Evolutionary conservation across 2,888 invertebrate genomes (phyloP).

Genomic region (Pecten maximus): DNA sequence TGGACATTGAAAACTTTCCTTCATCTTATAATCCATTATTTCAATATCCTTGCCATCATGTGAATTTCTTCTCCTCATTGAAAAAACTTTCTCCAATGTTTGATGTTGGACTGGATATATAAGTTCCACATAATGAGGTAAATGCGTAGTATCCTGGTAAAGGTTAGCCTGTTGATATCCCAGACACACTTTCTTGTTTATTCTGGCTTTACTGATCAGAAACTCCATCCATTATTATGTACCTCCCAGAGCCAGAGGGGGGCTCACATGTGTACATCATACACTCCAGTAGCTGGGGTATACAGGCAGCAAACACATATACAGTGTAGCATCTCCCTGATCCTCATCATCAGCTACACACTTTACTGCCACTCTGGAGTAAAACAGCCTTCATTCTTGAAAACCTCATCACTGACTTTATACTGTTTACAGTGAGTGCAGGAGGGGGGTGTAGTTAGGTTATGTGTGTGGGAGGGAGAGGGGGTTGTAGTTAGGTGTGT

Average conservation of each 20-base stretch:
- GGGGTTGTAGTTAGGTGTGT: not conserved
- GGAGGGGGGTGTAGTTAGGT: not conserved
- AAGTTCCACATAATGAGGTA: too few relatives aligned
- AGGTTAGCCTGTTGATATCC: not conserved
- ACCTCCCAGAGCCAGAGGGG: not conserved
- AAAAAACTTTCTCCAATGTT: not conserved
- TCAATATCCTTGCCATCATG: slow-evolving; percentile 8
- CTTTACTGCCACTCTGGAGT: not conserved
- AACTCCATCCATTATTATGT: not conserved
- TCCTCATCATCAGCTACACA: slow-evolving; percentile 24
- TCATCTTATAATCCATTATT: not conserved
- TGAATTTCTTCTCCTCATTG: not conserved
- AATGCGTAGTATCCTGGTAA: not conserved
- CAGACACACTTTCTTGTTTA: slow-evolving; percentile 2
- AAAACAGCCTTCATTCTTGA: slow-evolving; percentile 11
- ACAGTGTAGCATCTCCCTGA: not conserved
- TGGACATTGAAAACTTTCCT: not conserved
- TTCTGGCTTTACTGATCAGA: not conserved
- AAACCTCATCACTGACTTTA: not conserved
- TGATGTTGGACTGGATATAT: too few relatives aligned
- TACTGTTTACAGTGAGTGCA: not conserved
- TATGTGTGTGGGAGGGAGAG: not conserved
- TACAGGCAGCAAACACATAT: not conserved
- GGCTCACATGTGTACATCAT: not conserved
- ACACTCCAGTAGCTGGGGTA: not conserved